Conservation (phyloP, 2,888 invertebrate species). For the Saturnia japonica region DNA sequence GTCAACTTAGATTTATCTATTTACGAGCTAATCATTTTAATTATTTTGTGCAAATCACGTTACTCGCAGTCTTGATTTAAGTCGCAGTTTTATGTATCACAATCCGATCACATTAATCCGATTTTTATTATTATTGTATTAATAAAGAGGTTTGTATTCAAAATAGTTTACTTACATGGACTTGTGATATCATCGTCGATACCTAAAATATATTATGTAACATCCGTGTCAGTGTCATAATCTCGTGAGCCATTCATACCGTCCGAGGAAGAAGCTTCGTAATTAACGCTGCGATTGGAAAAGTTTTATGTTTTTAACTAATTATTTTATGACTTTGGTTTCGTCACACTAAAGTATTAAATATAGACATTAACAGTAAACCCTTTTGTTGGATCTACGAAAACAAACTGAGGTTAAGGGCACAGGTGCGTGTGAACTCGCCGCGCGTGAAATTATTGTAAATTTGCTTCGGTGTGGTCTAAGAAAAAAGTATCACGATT, state of each 20-base stretch:
- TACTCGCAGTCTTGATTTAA: background rate
- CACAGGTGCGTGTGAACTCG: slow-evolving; percentile 74
- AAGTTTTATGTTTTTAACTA: slow-evolving; percentile 24
- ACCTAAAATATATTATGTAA: slow-evolving; percentile 22
- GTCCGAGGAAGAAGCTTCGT: slow-evolving; percentile 23
- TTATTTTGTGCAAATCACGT: slow-evolving; percentile 3
- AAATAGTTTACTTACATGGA: slow-evolving; percentile 24
- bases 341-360: slow-evolving; percentile 26
- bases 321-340: slow-evolving; percentile 23
- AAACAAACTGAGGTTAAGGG: slow-evolving; percentile 50
- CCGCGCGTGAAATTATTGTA: slow-evolving; percentile 77
- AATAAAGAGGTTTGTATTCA: slow-evolving; percentile 21
- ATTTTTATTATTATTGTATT: slow-evolving; percentile 10
- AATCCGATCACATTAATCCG: background rate
- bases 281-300: slow-evolving; percentile 21
- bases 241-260: slow-evolving; percentile 12
- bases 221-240: slow-evolving; percentile 18
- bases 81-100: background rate
- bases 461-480: slow-evolving; percentile 79
- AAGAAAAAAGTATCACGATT: slow-evolving; percentile 69
- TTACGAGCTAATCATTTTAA: slow-evolving; percentile 35
- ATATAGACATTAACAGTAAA: slow-evolving; percentile 42
- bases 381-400: slow-evolving; percentile 49
- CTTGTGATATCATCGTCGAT: slow-evolving; percentile 22
- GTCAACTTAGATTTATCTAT: slow-evolving; percentile 61